Evolutionary conservation across 2,888 invertebrate species (phyloP).

Genomic region (Pegoplata infirma): DNA sequence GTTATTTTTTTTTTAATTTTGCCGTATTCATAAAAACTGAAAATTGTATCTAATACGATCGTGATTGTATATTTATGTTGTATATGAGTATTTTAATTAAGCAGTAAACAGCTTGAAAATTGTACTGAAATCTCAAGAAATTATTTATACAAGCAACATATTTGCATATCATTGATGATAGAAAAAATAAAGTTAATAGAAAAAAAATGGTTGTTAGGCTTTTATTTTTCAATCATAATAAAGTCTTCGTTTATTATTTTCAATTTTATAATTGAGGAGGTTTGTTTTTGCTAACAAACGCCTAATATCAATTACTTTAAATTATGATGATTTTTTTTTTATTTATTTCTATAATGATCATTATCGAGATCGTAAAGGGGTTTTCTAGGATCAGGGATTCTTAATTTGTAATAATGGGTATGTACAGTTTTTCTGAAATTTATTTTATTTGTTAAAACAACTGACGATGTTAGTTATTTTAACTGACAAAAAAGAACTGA

Average conservation of each 20-base stretch:
- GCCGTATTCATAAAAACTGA: no score
- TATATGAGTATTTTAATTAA: conserved; percentile 51
- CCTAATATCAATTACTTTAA: conserved; percentile 50
- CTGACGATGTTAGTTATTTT: no score
- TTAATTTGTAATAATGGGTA: no score
- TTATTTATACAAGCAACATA: not conserved
- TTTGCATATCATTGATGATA: conserved; percentile 27
- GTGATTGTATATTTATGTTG: conserved; percentile 6
- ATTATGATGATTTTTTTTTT: conserved; percentile 3
- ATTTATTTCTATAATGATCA: conserved; percentile 15
- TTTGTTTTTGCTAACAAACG: conserved; percentile 45
- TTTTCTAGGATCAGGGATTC: not conserved
- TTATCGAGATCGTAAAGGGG: not conserved
- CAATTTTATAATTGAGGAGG: conserved; percentile 41
- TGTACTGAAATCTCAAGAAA: conserved; percentile 5
- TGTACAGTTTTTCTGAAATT: no score
- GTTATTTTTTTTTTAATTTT: not conserved
- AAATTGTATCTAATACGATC: not conserved
- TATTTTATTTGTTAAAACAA: no score
- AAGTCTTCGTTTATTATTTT: conserved; percentile 46
- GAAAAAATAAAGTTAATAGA: conserved; percentile 22
- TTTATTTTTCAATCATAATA: conserved; percentile 48
- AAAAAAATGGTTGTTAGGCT: conserved; percentile 5
- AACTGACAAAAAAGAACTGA: no score
- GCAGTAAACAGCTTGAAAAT: conserved; percentile 54